A percentile compares a stretch with the other conserved stretches of the same genome.
These are phyloP conservation scores for Champsocephalus esox DNA, from an alignment of 2,797 vertebrate species.

Conservation along the genomic window DNA sequence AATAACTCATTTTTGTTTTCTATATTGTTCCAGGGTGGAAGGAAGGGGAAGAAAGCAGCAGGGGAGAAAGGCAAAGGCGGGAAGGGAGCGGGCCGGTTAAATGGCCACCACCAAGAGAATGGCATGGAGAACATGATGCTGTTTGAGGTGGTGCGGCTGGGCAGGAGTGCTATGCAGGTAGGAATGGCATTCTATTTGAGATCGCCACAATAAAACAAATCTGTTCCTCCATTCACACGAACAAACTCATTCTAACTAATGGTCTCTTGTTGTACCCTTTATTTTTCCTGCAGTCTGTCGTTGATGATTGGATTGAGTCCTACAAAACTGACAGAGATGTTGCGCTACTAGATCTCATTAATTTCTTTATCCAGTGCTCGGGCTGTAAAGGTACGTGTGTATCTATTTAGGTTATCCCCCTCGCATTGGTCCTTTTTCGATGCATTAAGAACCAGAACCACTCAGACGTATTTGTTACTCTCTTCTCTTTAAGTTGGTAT, in stretches of 20 bases:
- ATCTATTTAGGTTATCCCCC: neutral
- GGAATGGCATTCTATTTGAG: neutral
- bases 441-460: neutral
- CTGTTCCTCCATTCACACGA: neutral
- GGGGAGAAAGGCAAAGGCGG: slow-evolving; percentile 95
- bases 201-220: neutral
- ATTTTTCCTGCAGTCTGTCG: slow-evolving; percentile 90
- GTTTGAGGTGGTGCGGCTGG: slow-evolving; percentile 98
- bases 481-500: neutral
- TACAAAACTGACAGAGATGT: slow-evolving; percentile 98
- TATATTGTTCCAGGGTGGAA: slow-evolving; percentile 84
- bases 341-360: slow-evolving; percentile 98
- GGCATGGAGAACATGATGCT: slow-evolving; percentile 99
- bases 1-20: neutral
- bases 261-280: neutral
- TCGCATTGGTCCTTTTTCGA: neutral
- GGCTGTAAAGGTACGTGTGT: slow-evolving; percentile 94
- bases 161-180: slow-evolving; percentile 99
- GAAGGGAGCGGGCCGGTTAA: slow-evolving; percentile 92
- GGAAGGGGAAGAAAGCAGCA: slow-evolving; percentile 93
- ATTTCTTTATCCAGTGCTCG: slow-evolving; percentile 99
- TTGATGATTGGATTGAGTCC: slow-evolving; percentile 99
- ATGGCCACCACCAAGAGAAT: slow-evolving; percentile 99
- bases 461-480: neutral
- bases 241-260: no score